phyloP scores from a whole-genome alignment of 2,888 invertebrate species.

The Tetragonula carbonaria region DNA sequence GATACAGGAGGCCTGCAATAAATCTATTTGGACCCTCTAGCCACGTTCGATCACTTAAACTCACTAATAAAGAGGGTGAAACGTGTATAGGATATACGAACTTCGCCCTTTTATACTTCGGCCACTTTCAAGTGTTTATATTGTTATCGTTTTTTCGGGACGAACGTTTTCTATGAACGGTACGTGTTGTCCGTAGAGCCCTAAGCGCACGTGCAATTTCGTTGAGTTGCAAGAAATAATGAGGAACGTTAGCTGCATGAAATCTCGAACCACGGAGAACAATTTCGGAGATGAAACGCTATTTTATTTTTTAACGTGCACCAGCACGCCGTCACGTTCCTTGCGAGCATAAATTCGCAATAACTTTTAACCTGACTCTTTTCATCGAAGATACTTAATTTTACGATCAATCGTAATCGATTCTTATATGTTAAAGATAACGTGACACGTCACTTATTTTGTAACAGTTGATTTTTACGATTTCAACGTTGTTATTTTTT shows the following conservation, averaged over 20 bases:
- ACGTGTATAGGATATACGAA: too few relatives aligned
- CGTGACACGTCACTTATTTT: neutral
- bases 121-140: neutral
- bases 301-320: neutral
- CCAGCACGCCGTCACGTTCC: neutral
- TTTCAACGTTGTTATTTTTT: neutral
- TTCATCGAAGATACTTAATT: neutral
- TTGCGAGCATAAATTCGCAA: neutral
- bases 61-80: neutral
- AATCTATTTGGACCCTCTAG: neutral
- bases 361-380: slow-evolving; percentile 3
- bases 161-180: neutral
- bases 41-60: neutral
- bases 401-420: neutral
- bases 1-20: neutral
- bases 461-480: neutral
- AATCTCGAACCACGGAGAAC: slow-evolving; percentile 12
- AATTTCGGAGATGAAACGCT: neutral
- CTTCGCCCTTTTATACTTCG: neutral
- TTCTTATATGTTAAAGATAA: neutral
- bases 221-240: slow-evolving; percentile 16
- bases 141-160: neutral
- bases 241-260: slow-evolving; percentile 14
- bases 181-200: slow-evolving; percentile 14
- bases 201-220: slow-evolving; percentile 27